Base-by-base conservation (phyloP, 1,140 invertebrate species). In the Euwallacea similis region DNA sequence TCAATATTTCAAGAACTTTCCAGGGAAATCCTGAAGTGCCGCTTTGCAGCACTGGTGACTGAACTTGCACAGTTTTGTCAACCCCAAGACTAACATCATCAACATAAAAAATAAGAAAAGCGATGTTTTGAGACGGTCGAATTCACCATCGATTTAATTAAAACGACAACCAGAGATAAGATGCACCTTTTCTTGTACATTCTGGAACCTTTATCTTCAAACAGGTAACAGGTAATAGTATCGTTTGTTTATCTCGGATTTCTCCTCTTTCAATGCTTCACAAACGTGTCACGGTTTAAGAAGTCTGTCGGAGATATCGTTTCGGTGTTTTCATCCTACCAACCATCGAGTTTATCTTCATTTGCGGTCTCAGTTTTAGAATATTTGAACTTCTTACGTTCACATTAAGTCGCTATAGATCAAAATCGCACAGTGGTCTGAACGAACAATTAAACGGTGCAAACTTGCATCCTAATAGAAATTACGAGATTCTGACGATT, bases 71-170 rank as follows among this genome's bases (percentile, higher is more conserved):
- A 41, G 47, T 68, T 68, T 68, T 54, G 67, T 62, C 42, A 13
- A 6, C 53, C 16, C 41, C 15, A 46, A 47, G 43, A 10, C 16
- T 41, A 15, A 50, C 60, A 61, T 43, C 47, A 53, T 50, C 58
- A 44, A 54, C 13, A 44, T 61, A 66, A 56, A 71, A 50, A 71
- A 71, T 56, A 65, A 71, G 33, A 61, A 62, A 72, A 72, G 62
- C 66, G 59, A 72, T 67, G 64, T 72, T 62, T 63, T 15, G 41
- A 67, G 43, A 72, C 61, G 70, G 55, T 67, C 59, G 21, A 43
- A 50, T 72, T 67, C 70, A 72, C 64, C 66, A 61, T 66, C 42
- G 53, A 60, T 72, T 72, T 72, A 72, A 72, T 72, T 72, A 72
- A 67, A 72, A 21, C 15, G 70, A 72, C 70, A 67, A 67, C 44